phyloP scores from a whole-genome alignment of 1,140 invertebrate genomes.

The Dinoponera quadriceps region DNA sequence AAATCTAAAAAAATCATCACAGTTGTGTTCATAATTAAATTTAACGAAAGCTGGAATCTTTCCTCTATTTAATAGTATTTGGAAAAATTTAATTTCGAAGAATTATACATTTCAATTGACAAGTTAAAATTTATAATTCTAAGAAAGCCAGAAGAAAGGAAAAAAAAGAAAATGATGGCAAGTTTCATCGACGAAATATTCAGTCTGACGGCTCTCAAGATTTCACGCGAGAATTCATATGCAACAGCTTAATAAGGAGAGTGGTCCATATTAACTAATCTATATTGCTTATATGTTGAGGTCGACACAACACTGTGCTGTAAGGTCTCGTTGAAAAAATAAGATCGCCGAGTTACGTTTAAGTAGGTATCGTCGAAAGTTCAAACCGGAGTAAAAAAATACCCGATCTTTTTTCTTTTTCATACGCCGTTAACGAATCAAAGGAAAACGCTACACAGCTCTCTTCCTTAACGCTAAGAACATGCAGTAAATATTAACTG shows the following conservation, averaged over 20 bases:
- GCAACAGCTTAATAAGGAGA: conserved; percentile 41
- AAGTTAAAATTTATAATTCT: too few species aligned
- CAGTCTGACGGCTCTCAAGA: background rate
- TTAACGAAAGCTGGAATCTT: too few species aligned
- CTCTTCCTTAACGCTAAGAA: conserved; percentile 64
- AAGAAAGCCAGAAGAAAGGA: background rate
- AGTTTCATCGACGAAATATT: background rate
- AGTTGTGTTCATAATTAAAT: too few species aligned
- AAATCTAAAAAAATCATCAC: too few species aligned
- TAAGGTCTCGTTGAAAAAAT: conserved; percentile 13
- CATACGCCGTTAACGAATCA: background rate
- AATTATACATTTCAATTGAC: too few species aligned
- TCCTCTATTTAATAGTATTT: too few species aligned
- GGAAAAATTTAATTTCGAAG: too few species aligned
- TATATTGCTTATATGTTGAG: conserved; percentile 41
- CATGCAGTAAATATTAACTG: conserved; percentile 72
- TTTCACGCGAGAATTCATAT: conserved; percentile 15
- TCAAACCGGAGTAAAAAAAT: conserved; percentile 41
- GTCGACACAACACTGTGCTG: conserved; percentile 14
- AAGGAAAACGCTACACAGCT: conserved; percentile 66
- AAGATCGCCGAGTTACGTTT: conserved; percentile 8
- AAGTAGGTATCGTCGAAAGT: conserved; percentile 26
- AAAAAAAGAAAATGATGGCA: background rate
- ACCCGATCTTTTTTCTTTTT: conserved; percentile 8
- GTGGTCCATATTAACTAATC: conserved; percentile 32